Evolutionary conservation across 2,797 vertebrate species (phyloP), one percentile per base, ranked within the genome.

Genomic region (Hephaestus fuliginosus): DNA sequence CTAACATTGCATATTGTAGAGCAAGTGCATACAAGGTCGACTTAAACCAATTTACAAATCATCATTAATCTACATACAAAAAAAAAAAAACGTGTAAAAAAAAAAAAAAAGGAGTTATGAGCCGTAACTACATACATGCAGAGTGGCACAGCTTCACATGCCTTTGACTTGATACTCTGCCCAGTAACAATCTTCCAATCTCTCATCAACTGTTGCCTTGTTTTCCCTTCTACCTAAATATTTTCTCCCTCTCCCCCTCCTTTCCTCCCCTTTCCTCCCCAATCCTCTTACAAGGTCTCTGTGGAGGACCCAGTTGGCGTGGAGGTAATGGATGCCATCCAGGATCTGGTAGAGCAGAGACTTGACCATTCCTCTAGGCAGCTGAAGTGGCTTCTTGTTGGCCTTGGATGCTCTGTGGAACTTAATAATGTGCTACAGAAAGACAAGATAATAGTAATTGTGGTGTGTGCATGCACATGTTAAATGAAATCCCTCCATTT

Each of bases 321-420:
- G 98, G 91, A 99, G 96, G 95, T 99, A 99, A 96, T 99, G 98
- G 96, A 99, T 99, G 91, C 98, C 98, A 87, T 99, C 98, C 93
- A 99, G 95, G 95, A 99, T 99, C 96, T 99, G 98, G 96, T 99
- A 99, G n/a, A 99, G 96, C 85, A 99, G 96, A 75, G 98, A 99
- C 95, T 99, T 99, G 94, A 99, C 98, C 98, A 99, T 99, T 92
- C 98, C 98, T 93, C 98, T 96, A 70, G 98, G 98, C 95, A 99
- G 96, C 95, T 99, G 98, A 95, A 99, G 97, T 82, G 98, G 98
- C 95, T 99, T 99, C 96, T 99, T 99, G 95, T 99, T 99, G 95
- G 98, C 98, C 95, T 99, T 99, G 92, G 98, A 99, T 83, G 98
- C 98, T 97, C 98, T 97, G 95, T 99, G 98, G 95, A 99, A 99